These are phyloP conservation scores for Pogonus chalceus DNA, from an alignment of 1,140 invertebrate species.

Conservation along the genomic window DNA sequence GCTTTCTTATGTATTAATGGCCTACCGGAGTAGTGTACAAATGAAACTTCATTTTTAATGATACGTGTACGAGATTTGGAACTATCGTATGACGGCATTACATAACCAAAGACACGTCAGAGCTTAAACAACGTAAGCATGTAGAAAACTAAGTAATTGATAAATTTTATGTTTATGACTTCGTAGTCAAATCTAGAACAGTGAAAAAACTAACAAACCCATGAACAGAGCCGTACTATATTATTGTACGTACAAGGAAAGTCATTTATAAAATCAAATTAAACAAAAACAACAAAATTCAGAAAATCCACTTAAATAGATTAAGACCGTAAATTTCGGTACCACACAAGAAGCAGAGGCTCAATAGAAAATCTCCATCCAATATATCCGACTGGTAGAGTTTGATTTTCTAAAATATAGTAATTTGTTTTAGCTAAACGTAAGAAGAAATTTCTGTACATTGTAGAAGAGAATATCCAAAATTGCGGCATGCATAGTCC, in stretches of 20 bases:
- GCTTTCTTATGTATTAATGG: slow-evolving; percentile 6
- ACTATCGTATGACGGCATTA: neutral
- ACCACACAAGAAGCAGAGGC: too few species aligned
- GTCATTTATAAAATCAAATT: too few species aligned
- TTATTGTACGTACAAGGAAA: neutral
- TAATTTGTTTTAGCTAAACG: too few species aligned
- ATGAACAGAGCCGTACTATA: neutral
- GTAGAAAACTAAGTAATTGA: neutral
- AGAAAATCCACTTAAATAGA: too few species aligned
- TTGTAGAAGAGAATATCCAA: too few species aligned
- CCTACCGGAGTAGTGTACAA: neutral
- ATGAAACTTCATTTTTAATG: neutral
- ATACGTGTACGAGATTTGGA: neutral
- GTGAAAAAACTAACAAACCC: neutral
- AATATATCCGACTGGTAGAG: too few species aligned
- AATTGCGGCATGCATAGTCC: too few species aligned
- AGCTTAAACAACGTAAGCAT: neutral
- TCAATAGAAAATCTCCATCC: too few species aligned
- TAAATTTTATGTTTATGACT: neutral
- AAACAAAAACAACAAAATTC: too few species aligned
- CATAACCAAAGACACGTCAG: neutral
- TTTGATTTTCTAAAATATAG: too few species aligned
- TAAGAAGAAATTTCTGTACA: too few species aligned
- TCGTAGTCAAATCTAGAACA: neutral
- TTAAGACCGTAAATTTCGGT: too few species aligned